Conservation (phyloP, 2,888 invertebrate species). For the Eupithecia abbreviata region DNA sequence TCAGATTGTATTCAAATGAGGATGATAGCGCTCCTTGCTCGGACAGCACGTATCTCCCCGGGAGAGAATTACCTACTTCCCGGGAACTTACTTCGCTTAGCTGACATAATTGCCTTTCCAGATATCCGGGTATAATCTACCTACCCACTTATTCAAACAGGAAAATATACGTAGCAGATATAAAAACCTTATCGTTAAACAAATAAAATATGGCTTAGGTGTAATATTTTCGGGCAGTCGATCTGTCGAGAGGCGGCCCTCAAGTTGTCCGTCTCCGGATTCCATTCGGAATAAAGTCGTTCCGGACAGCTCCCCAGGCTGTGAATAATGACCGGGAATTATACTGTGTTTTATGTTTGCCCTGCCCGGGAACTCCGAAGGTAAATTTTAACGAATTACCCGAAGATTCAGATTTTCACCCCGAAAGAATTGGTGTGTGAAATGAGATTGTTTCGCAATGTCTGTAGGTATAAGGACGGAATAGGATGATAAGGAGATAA, state of each 20-base stretch:
- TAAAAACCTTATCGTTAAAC: slow-evolving; percentile 10
- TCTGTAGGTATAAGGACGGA: slow-evolving; percentile 39
- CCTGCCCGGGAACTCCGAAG: slow-evolving; percentile 44
- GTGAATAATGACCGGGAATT: slow-evolving; percentile 72
- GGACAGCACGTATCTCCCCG: slow-evolving; percentile 26
- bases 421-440: slow-evolving; percentile 67
- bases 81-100: slow-evolving; percentile 1
- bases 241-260: slow-evolving; percentile 37
- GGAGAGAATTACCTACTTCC: not conserved
- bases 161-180: slow-evolving; percentile 8
- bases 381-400: slow-evolving; percentile 68
- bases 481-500: slow-evolving; percentile 29
- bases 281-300: slow-evolving; percentile 69
- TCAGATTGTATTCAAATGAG: slow-evolving; percentile 48
- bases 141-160: not conserved
- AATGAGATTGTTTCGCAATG: slow-evolving; percentile 64
- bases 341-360: slow-evolving; percentile 70
- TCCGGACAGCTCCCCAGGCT: slow-evolving; percentile 60
- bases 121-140: not conserved
- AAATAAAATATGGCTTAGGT: slow-evolving; percentile 14
- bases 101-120: not conserved
- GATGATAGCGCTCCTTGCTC: slow-evolving; percentile 31
- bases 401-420: slow-evolving; percentile 61
- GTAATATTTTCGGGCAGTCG: slow-evolving; percentile 23
- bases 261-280: slow-evolving; percentile 57